These are phyloP conservation scores for Rosalia funebris DNA, from an alignment of 2,888 invertebrate species.

Conservation along the genomic window DNA sequence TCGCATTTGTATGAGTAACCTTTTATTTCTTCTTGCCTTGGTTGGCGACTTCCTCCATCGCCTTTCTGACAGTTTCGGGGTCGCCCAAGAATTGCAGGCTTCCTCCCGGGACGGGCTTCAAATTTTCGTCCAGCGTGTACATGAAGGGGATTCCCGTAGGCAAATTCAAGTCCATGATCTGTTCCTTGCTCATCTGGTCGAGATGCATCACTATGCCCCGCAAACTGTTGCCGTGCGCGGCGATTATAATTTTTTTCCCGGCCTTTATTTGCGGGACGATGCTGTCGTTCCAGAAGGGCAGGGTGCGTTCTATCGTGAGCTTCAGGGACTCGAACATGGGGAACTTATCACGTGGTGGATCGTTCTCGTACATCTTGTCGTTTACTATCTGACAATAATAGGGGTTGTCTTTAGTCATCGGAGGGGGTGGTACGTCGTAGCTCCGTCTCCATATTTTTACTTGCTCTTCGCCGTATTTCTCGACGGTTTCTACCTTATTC, in stretches of 20 bases:
- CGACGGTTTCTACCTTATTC: conserved; percentile 86
- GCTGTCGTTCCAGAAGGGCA: conserved; percentile 87
- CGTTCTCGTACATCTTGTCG: conserved; percentile 79
- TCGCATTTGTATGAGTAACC: too few species aligned
- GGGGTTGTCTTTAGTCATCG: conserved; percentile 79
- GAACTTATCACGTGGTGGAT: conserved; percentile 76
- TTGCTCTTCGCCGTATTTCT: conserved; percentile 81
- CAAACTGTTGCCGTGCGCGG: conserved; percentile 88
- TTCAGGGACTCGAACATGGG: conserved; percentile 86
- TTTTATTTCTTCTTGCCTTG: conserved; percentile 68
- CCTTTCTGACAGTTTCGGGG: conserved; percentile 70
- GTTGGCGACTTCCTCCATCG: conserved; percentile 70
- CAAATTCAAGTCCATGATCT: conserved; percentile 70
- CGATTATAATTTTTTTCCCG: conserved; percentile 82
- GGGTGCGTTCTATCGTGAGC: conserved; percentile 81
- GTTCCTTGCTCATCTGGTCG: conserved; percentile 71
- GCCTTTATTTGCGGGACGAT: conserved; percentile 83
- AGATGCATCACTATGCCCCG: conserved; percentile 88
- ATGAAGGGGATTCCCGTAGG: conserved; percentile 75
- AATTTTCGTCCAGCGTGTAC: conserved; percentile 69
- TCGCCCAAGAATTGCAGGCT: conserved; percentile 73
- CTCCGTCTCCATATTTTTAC: conserved; percentile 87
- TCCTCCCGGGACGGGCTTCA: conserved; percentile 68
- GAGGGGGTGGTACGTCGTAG: conserved; percentile 83
- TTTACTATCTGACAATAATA: conserved; percentile 81